Evolutionary conservation across 2,797 vertebrate genomes (phyloP), one percentile per base, ranked within the genome.

Genomic region (Enteromius paludinosus): DNA sequence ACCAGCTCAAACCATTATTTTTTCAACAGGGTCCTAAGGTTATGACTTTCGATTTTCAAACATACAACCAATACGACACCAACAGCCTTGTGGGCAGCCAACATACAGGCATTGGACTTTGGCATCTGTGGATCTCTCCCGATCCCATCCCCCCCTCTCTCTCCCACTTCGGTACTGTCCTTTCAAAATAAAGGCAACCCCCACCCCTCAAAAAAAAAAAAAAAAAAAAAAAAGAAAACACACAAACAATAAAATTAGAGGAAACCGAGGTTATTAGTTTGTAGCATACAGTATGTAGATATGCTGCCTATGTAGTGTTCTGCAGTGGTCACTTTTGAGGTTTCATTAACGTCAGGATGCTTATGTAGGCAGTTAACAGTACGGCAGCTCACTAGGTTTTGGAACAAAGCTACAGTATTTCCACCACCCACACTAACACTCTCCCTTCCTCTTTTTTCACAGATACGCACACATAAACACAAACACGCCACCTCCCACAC

Each of bases 401-500:
- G 73, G 56, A 76, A 76, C 35, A 76, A 76, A 62, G 73, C 54
- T 76, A 20, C 45, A 14, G 17, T 41, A 52, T 81, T 62, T 54
- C 14, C 41, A 72, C 70, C 59, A 25, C 79, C 79, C 79, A 73
- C 70, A 65, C 41, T 20, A 81, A 74, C 70, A 73, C 70, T 64
- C 43, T 52, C 43, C 54, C 54, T 81, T 47, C 66, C 28, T 61
- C 11, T 72, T 72, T 72, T 72, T 62, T 49, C 38, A 62, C 28
- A 52, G 59, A 73, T 45, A 35, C 66, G 56, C 81, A 56, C 52
- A 38, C 33, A 68, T 79, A 79, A 47, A 66, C 35, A 77, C 64
- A 77, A 56, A 56, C 82, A 59, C 82, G 81, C 78, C 78, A 82
- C 75, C 72, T 41, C 77, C 81, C 47, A 59, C 75, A 47, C 79